These are phyloP conservation scores for Huso huso DNA, from an alignment of 2,797 vertebrate genomes.

Conservation along the genomic window DNA sequence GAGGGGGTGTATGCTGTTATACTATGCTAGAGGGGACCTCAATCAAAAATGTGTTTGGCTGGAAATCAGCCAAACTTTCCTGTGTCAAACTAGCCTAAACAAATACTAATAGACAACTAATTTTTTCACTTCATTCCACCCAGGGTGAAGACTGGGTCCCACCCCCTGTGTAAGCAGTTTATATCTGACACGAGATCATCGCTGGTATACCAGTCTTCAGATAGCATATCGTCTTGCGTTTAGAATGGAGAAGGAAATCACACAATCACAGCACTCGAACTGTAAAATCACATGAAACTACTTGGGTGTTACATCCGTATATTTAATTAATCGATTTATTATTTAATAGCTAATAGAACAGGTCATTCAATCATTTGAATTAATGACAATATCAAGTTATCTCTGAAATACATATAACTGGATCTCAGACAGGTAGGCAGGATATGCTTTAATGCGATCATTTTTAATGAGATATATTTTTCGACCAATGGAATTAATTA, in stretches of 20 bases:
- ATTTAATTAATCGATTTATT: too few relatives aligned
- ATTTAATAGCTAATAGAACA: too few relatives aligned
- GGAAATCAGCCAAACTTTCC: slow-evolving; percentile 52
- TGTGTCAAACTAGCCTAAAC: slow-evolving; percentile 64
- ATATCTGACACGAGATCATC: slow-evolving; percentile 55
- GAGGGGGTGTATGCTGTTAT: too few relatives aligned
- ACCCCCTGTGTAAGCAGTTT: slow-evolving; percentile 51
- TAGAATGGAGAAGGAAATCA: not conserved
- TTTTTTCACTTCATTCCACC: slow-evolving; percentile 61
- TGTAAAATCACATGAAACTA: too few relatives aligned
- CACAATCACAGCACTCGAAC: too few relatives aligned
- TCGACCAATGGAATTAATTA: slow-evolving; percentile 37
- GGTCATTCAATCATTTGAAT: too few relatives aligned
- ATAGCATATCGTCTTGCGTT: slow-evolving; percentile 23
- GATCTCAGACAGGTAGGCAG: too few relatives aligned
- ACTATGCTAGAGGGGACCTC: too few relatives aligned
- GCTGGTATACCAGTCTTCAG: slow-evolving; percentile 21
- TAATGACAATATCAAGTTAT: too few relatives aligned
- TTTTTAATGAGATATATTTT: not conserved
- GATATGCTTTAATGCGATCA: too few relatives aligned
- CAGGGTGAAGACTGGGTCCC: slow-evolving; percentile 47
- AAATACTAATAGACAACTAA: slow-evolving; percentile 59
- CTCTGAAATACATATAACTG: too few relatives aligned
- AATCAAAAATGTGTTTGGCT: slow-evolving; percentile 21
- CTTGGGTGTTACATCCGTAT: too few relatives aligned